Percentiles rank a stretch among this genome's conserved stretches.
These are phyloP conservation scores for Diachrysia chrysitis DNA, from an alignment of 2,888 invertebrate species.

Conservation along the genomic window DNA sequence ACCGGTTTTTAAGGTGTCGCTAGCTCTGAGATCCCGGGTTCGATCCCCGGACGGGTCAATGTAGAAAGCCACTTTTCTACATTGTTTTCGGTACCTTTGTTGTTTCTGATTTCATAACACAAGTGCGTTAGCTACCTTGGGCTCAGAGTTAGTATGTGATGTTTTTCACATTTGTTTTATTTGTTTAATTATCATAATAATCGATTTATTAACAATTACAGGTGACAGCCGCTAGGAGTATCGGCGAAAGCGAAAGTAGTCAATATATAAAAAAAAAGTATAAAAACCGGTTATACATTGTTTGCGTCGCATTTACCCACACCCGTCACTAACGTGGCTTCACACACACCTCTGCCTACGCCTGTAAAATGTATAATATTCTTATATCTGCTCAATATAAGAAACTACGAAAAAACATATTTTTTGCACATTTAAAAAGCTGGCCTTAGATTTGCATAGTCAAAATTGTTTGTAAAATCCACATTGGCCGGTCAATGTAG, in stretches of 20 bases:
- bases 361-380: constrained; percentile 23
- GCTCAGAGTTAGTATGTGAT: no score
- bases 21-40: no score
- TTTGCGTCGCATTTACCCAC: constrained; percentile 56
- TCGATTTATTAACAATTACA: constrained; percentile 38
- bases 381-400: not conserved
- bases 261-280: constrained; percentile 47
- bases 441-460: not conserved
- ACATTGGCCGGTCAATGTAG: constrained; percentile 7
- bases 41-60: no score
- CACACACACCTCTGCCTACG: constrained; percentile 18
- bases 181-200: no score
- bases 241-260: constrained; percentile 46
- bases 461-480: not conserved
- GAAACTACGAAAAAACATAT: constrained; percentile 1
- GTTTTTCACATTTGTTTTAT: no score
- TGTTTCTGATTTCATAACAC: no score
- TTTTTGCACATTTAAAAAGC: not conserved
- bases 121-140: no score
- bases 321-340: constrained; percentile 22
- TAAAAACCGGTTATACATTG: constrained; percentile 54
- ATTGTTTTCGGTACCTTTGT: no score
- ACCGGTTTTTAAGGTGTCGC: no score
- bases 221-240: constrained; percentile 38
- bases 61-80: no score